These are phyloP conservation scores for Drosophila monieri DNA, from an alignment of 2,888 invertebrate species.

Conservation along the genomic window DNA sequence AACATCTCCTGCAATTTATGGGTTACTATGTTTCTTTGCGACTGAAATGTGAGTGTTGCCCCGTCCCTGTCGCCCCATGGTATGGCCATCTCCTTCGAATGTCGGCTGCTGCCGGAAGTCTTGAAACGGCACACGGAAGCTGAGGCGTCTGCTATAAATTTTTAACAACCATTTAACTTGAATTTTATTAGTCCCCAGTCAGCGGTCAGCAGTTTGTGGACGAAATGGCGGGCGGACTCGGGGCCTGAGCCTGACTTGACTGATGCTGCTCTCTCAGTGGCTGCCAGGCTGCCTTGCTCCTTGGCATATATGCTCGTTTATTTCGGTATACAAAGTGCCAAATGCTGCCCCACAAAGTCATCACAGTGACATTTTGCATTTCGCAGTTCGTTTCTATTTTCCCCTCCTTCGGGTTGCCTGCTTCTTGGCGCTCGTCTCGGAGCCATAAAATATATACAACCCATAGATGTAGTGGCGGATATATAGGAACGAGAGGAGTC, in stretches of 20 bases:
- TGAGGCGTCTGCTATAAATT: slow-evolving; percentile 64
- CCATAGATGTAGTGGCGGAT: not conserved
- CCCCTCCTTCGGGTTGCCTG: slow-evolving; percentile 19
- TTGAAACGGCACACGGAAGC: slow-evolving; percentile 51
- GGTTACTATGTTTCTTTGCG: slow-evolving; percentile 2
- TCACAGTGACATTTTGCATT: slow-evolving; percentile 63
- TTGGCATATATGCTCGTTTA: slow-evolving; percentile 34
- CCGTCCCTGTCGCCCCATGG: not conserved
- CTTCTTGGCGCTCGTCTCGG: slow-evolving; percentile 16
- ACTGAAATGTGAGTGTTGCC: slow-evolving; percentile 9
- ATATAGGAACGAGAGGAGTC: not conserved
- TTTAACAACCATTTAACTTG: slow-evolving; percentile 80
- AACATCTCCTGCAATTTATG: slow-evolving; percentile 6
- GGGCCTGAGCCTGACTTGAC: not conserved
- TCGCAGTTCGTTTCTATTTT: slow-evolving; percentile 39
- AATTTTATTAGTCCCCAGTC: slow-evolving; percentile 76
- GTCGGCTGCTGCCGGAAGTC: slow-evolving; percentile 16
- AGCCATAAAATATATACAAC: not conserved
- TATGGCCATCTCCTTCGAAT: not conserved
- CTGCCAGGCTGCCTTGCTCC: slow-evolving; percentile 41
- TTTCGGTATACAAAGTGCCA: slow-evolving; percentile 40
- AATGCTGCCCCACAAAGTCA: slow-evolving; percentile 45
- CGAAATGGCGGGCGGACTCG: not conserved
- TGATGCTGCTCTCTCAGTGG: slow-evolving; percentile 31
- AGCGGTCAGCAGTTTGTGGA: slow-evolving; percentile 40